Conservation (phyloP, 2,888 invertebrate genomes). For the Laspeyria flexula region DNA sequence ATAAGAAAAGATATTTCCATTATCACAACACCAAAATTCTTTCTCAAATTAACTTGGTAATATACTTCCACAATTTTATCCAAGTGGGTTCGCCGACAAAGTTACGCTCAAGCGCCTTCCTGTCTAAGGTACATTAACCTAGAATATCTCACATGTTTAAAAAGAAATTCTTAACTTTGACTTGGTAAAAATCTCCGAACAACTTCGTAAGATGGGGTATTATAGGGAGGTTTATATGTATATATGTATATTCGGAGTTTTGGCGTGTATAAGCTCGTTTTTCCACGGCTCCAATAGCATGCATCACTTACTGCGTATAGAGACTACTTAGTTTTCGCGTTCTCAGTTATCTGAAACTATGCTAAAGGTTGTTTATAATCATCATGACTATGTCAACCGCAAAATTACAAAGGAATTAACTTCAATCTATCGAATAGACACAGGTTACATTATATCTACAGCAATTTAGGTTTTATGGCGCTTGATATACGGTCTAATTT, state of each 20-base stretch:
- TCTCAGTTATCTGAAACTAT: no score
- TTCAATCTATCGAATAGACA: no score
- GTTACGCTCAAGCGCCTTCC: slow-evolving; percentile 14
- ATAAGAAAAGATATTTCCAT: background rate
- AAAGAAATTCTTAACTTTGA: slow-evolving; percentile 34
- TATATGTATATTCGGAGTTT: no score
- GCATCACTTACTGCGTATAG: no score
- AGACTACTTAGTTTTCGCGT: no score
- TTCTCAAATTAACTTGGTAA: background rate
- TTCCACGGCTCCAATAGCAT: no score
- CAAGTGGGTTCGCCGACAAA: slow-evolving; percentile 13
- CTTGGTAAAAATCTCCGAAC: slow-evolving; percentile 25
- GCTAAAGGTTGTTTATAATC: no score
- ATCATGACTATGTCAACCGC: no score
- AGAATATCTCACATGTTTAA: slow-evolving; percentile 28
- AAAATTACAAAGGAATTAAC: no score
- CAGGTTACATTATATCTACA: no score
- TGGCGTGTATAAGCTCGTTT: background rate
- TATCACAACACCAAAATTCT: background rate
- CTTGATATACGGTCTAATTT: no score
- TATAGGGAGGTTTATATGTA: background rate
- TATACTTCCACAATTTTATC: slow-evolving; percentile 5
- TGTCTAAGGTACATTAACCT: slow-evolving; percentile 22
- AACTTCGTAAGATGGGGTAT: slow-evolving; percentile 23
- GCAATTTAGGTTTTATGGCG: no score